These are phyloP conservation scores for Acanthosepion lycidas DNA, from an alignment of 2,888 invertebrate genomes.

Conservation along the genomic window DNA sequence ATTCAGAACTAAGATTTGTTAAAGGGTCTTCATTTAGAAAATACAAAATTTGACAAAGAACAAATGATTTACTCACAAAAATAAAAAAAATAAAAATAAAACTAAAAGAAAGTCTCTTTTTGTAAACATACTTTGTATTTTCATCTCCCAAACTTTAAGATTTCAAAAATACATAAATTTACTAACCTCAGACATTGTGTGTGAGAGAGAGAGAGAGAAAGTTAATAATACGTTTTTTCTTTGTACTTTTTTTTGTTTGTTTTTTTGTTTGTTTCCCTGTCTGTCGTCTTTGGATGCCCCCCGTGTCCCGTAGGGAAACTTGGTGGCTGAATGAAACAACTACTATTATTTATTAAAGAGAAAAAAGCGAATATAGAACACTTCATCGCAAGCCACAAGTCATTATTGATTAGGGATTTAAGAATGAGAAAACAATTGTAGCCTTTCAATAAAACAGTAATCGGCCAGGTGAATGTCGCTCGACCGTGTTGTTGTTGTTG, in stretches of 20 bases:
- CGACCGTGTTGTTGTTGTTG: not conserved
- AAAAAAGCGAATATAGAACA: not conserved
- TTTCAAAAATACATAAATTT: not conserved
- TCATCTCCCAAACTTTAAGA: not conserved
- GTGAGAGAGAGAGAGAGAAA: not conserved
- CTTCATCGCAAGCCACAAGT: not conserved
- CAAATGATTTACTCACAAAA: no score
- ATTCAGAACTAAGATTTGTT: no score
- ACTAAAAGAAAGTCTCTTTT: no score
- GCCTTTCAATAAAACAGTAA: not conserved
- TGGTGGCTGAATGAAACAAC: not conserved
- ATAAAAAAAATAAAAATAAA: no score
- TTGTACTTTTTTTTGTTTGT: not conserved
- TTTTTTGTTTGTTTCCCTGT: not conserved
- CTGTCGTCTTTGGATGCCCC: not conserved
- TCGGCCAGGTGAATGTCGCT: not conserved
- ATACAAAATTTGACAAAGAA: no score
- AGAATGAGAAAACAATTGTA: not conserved
- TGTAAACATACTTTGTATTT: not conserved
- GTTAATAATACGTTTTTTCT: not conserved
- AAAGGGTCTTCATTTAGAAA: no score
- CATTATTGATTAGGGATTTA: conserved; percentile 5
- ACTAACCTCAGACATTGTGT: conserved; percentile 23
- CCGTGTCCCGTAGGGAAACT: not conserved
- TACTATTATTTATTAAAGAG: not conserved